phyloP scores from a whole-genome alignment of 2,113 vertebrate genomes.

The Apistogramma diplotaenia region DNA sequence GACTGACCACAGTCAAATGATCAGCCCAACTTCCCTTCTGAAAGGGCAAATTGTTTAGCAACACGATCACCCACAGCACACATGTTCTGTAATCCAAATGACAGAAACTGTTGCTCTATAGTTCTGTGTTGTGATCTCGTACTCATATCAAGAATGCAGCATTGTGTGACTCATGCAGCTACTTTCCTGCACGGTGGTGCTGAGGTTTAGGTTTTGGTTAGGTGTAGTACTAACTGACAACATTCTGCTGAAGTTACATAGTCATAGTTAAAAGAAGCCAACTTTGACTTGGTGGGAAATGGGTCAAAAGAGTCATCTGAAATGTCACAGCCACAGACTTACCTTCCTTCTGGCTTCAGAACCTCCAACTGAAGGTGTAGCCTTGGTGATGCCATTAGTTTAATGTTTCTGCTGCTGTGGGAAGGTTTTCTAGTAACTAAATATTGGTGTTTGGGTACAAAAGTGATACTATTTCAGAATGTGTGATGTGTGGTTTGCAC shows the following conservation, averaged over 20 bases:
- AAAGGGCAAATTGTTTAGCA: background rate
- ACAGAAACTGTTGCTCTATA: background rate
- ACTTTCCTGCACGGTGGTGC: background rate
- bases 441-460: background rate
- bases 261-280: background rate
- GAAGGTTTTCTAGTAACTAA: background rate
- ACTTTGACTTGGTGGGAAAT: background rate
- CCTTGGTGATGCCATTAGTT: background rate
- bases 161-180: background rate
- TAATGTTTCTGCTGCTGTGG: background rate
- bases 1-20: background rate
- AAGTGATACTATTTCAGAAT: background rate
- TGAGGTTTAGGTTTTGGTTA: background rate
- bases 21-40: background rate
- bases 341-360: background rate
- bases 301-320: background rate
- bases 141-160: background rate
- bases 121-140: background rate
- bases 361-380: background rate
- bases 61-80: background rate
- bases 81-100: background rate
- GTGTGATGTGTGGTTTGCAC: background rate
- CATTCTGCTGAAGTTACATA: background rate
- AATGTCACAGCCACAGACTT: background rate
- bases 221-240: background rate